Evolutionary conservation across 2,113 vertebrate genomes (phyloP).

Genomic region (Channa maculata): DNA sequence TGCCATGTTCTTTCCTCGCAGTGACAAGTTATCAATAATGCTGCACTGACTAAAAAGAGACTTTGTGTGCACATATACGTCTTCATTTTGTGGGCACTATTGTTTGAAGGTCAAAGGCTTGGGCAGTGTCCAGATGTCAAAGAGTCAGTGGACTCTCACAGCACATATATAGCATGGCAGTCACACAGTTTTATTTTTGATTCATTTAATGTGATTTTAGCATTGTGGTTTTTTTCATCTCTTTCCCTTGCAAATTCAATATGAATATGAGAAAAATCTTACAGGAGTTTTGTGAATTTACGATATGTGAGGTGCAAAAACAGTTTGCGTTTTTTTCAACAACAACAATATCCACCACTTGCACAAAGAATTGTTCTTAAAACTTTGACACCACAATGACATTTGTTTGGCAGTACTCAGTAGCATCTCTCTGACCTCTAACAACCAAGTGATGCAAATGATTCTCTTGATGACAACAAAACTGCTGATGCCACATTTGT

Average conservation of each 20-base stretch:
- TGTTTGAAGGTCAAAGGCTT: slow-evolving; percentile 60
- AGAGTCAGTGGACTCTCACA: not conserved
- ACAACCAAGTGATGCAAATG: slow-evolving; percentile 37
- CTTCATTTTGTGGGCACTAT: slow-evolving; percentile 32
- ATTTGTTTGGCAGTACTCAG: slow-evolving; percentile 18
- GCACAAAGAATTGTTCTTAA: not conserved
- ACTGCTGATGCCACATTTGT: slow-evolving; percentile 38
- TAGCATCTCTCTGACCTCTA: slow-evolving; percentile 19
- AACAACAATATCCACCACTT: not conserved
- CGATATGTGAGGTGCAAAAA: not conserved
- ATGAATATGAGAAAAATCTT: slow-evolving; percentile 7
- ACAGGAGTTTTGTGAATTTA: not conserved
- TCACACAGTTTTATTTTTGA: slow-evolving; percentile 34
- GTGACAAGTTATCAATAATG: slow-evolving; percentile 76
- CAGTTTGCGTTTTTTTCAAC: not conserved
- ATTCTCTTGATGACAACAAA: slow-evolving; percentile 40
- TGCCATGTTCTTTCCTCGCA: slow-evolving; percentile 74
- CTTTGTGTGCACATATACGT: slow-evolving; percentile 36
- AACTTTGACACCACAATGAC: not conserved
- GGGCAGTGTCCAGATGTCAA: slow-evolving; percentile 24
- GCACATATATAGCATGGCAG: not conserved
- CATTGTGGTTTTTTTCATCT: not conserved
- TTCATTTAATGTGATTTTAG: slow-evolving; percentile 43
- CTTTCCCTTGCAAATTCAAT: slow-evolving; percentile 35
- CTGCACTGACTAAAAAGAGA: slow-evolving; percentile 59